A percentile compares a stretch with the other conserved stretches of the same genome.
These are phyloP conservation scores for Tupaia tana DNA, from an alignment of 2,113 vertebrate genomes.

Conservation along the genomic window DNA sequence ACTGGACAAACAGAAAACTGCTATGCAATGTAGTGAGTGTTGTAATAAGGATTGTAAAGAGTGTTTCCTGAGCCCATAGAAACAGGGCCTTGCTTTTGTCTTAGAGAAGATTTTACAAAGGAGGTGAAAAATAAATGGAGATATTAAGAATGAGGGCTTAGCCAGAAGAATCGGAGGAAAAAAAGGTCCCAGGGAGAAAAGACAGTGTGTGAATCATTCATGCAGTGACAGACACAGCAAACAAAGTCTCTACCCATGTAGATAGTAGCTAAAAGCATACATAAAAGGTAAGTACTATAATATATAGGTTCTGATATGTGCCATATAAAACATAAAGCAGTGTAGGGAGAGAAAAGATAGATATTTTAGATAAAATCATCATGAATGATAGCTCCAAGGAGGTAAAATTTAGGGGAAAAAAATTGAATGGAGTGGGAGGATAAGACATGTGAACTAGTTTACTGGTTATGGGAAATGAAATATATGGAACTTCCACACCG, in stretches of 20 bases:
- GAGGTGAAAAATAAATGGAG: not conserved
- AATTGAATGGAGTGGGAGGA: not conserved
- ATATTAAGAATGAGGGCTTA: not conserved
- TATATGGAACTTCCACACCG: slow-evolving; percentile 63
- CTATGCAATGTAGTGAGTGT: not conserved
- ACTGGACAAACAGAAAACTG: not conserved
- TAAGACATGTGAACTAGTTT: not conserved
- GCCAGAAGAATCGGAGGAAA: slow-evolving; percentile 2
- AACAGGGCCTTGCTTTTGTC: not conserved
- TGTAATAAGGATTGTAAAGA: not conserved
- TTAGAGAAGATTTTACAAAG: not conserved
- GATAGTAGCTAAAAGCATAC: not conserved
- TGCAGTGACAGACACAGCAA: not conserved
- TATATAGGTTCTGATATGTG: not conserved
- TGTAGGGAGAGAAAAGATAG: not conserved
- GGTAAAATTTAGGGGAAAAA: not conserved
- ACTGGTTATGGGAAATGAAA: slow-evolving; percentile 81
- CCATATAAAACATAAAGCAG: not conserved
- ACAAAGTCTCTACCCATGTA: not conserved
- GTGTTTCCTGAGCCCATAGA: not conserved
- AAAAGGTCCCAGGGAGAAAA: not conserved
- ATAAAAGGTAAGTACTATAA: not conserved
- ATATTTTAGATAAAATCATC: slow-evolving; percentile 26
- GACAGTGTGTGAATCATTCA: not conserved
- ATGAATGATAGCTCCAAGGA: not conserved